A percentile compares a stretch with the other conserved stretches of the same genome.
phyloP scores from a whole-genome alignment of 2,888 invertebrate species.

The Teleiodes luculella region DNA sequence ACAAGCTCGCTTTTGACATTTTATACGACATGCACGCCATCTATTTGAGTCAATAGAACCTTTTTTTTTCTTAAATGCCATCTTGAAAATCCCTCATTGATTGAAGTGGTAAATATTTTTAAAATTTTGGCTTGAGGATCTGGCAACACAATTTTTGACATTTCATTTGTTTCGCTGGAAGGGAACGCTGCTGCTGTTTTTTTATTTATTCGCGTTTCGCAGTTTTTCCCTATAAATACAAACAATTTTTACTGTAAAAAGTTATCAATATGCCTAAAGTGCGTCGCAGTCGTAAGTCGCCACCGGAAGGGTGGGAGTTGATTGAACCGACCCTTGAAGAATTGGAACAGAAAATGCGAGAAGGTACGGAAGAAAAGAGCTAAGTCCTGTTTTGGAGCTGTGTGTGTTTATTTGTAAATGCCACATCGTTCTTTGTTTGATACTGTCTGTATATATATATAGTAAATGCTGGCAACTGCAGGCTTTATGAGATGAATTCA shows the following conservation, averaged over 20 bases:
- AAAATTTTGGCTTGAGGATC: too few relatives aligned
- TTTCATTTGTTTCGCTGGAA: not conserved
- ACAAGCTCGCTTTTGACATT: too few relatives aligned
- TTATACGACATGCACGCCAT: too few relatives aligned
- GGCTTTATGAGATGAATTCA: too few relatives aligned
- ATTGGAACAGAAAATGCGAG: slow-evolving; percentile 99
- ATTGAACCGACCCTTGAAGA: slow-evolving; percentile 99
- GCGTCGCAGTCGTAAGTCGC: slow-evolving; percentile 91
- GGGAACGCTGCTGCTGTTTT: slow-evolving; percentile 18
- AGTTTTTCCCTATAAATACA: too few relatives aligned
- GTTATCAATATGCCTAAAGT: slow-evolving; percentile 87
- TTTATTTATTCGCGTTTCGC: not conserved
- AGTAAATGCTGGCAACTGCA: not conserved
- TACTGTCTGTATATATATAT: not conserved
- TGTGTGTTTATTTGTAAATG: too few relatives aligned
- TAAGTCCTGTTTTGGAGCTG: too few relatives aligned
- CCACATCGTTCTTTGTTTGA: slow-evolving; percentile 16
- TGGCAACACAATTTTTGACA: too few relatives aligned
- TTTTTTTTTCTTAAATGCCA: too few relatives aligned
- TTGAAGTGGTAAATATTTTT: too few relatives aligned
- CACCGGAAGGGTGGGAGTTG: slow-evolving; percentile 99
- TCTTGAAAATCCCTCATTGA: too few relatives aligned
- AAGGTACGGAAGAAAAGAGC: slow-evolving; percentile 90
- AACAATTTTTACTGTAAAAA: not conserved
- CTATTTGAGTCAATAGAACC: too few relatives aligned